Base-by-base conservation (phyloP, 1,140 invertebrate genomes). In the Spodoptera frugiperda region DNA sequence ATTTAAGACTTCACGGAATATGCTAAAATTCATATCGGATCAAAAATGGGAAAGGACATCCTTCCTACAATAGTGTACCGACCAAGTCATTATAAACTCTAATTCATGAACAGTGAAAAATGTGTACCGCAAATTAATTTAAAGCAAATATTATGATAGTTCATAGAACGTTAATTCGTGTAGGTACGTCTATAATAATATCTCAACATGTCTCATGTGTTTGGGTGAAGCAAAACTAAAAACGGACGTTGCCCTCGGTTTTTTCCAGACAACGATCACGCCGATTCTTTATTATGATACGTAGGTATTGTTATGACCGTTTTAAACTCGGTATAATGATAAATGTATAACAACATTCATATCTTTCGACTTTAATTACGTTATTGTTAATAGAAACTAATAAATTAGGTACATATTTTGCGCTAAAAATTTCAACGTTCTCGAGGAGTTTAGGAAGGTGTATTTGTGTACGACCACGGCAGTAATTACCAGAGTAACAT, bases 241-340 rank as follows among this genome's bases (percentile, higher is more conserved):
- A 88, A 87, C 90, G 92, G 92, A 84, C 91, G 82, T 89, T 93
- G 91, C 87, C 91, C 91, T 88, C 85, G 49, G 78, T 82, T 87
- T 87, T 84, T 83, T 82, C 76, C 76, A 80, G 65, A 70, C 55
- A 65, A 65, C 70, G 59, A 74, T 70, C 68, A 77, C 74, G 81
- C 81, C 80, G 86, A 33, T 70, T 53, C 25, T 51, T 11, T 54
- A 53, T 67, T 63, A 15, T 44, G 33, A 63, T 63, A 63, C n/a
- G 33, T 72, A 54, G 15, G n/a, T 44, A 44, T 55, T 46, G 30
- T 71, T 70, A 25, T 72, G 51, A 72, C 30, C 19, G 33, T 44
- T 57, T 57, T 25, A 54, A 70, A 54, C 15, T 57, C 0, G 1
- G 54, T 30, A 30, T 21, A 4, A 30, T 59, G 12, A 59, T 33